phyloP scores from a whole-genome alignment of 2,888 invertebrate species.

The Acleris sparsana region DNA sequence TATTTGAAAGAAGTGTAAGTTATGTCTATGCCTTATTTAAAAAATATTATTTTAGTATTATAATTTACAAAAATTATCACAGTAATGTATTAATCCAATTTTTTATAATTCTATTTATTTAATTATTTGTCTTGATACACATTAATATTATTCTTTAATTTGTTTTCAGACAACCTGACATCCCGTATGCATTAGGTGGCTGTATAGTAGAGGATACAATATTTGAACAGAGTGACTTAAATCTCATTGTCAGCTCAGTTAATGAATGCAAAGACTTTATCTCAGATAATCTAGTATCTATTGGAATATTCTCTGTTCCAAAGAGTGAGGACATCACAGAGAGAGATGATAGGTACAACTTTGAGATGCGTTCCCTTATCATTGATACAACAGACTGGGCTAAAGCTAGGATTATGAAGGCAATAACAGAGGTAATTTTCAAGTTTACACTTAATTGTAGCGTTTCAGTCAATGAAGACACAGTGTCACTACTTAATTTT shows the following conservation, averaged over 20 bases:
- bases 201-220: slow-evolving; percentile 73
- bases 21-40: slow-evolving; percentile 20
- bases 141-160: slow-evolving; percentile 1
- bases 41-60: too few relatives aligned
- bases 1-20: slow-evolving; percentile 72
- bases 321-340: slow-evolving; percentile 46
- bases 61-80: too few relatives aligned
- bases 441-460: not conserved
- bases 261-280: slow-evolving; percentile 57
- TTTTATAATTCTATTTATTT: too few relatives aligned
- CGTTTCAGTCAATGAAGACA: too few relatives aligned
- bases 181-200: slow-evolving; percentile 75
- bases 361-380: slow-evolving; percentile 71
- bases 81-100: too few relatives aligned
- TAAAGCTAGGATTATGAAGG: slow-evolving; percentile 61
- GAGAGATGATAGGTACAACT: slow-evolving; percentile 51
- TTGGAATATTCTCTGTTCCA: slow-evolving; percentile 68
- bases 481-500: too few relatives aligned
- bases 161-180: slow-evolving; percentile 66
- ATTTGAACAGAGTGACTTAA: slow-evolving; percentile 54
- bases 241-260: slow-evolving; percentile 54
- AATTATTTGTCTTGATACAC: not conserved
- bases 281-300: slow-evolving; percentile 66
- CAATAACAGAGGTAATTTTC: slow-evolving; percentile 63
- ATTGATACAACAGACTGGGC: slow-evolving; percentile 66